Evolutionary conservation across 2,888 invertebrate species (phyloP).

Genomic region (Teleogryllus oceanicus): DNA sequence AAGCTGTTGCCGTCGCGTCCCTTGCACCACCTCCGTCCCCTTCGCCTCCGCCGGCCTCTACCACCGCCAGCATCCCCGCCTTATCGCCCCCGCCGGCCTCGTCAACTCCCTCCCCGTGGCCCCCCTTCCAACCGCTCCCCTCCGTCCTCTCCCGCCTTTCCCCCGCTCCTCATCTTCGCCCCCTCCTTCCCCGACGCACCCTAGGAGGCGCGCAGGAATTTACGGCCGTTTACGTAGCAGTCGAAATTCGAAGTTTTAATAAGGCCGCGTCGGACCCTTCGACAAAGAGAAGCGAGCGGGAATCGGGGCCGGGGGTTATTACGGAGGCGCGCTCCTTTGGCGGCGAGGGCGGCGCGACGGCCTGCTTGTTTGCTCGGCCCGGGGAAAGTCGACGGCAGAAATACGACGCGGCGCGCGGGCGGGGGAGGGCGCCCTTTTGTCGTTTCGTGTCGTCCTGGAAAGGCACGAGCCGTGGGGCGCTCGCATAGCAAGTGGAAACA

Average conservation of each 20-base stretch:
- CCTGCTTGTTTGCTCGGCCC: neutral
- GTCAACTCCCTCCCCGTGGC: neutral
- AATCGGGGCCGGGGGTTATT: neutral
- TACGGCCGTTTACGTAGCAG: neutral
- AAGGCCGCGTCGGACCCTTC: conserved; percentile 3
- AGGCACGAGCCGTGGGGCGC: no score
- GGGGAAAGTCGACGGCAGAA: neutral
- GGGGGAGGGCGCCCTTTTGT: neutral
- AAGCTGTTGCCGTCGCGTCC: neutral
- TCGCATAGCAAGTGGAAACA: no score
- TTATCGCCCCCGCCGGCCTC: neutral
- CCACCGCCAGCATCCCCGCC: neutral
- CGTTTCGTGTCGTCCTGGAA: neutral
- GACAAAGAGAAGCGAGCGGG: neutral
- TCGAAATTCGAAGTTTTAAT: neutral
- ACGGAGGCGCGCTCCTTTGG: neutral
- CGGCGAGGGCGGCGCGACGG: neutral
- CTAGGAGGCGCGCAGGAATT: neutral
- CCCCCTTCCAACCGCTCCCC: neutral
- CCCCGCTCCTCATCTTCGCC: no score
- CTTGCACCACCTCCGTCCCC: neutral
- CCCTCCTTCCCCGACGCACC: neutral
- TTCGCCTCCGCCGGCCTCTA: neutral
- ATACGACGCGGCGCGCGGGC: neutral
- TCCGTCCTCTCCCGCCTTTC: neutral